Evolutionary conservation across 1,140 invertebrate species (phyloP).

Genomic region (Bicyclus anynana): DNA sequence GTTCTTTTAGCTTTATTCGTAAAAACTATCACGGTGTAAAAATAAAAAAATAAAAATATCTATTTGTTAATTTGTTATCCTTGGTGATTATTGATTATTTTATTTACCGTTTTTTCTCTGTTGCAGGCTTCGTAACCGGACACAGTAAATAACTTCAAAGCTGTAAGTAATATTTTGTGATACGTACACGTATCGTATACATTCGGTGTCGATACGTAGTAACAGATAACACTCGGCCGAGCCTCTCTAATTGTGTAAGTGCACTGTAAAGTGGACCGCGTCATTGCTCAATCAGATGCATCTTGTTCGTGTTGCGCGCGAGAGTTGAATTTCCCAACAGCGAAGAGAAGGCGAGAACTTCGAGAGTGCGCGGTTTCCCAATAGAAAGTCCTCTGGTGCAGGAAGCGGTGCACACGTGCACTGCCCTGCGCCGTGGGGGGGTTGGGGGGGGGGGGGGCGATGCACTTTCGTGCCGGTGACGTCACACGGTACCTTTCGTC

Average conservation of each 20-base stretch:
- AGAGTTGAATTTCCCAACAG: slow-evolving; percentile 67
- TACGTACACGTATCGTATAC: background rate
- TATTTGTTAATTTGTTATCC: no score
- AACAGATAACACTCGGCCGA: slow-evolving; percentile 13
- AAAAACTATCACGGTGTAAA: no score
- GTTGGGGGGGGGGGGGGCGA: slow-evolving; percentile 59
- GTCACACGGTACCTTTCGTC: slow-evolving; percentile 71
- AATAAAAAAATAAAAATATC: no score
- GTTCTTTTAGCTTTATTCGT: no score
- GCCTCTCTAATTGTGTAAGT: slow-evolving; percentile 54
- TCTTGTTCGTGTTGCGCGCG: slow-evolving; percentile 55
- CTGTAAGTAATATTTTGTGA: slow-evolving; percentile 46
- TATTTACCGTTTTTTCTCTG: slow-evolving; percentile 22
- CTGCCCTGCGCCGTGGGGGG: slow-evolving; percentile 39
- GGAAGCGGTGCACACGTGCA: slow-evolving; percentile 67
- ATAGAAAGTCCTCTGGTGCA: slow-evolving; percentile 72
- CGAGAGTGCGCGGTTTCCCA: slow-evolving; percentile 55
- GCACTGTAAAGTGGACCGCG: slow-evolving; percentile 46
- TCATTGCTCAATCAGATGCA: slow-evolving; percentile 68
- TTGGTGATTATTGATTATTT: background rate
- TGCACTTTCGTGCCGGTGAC: slow-evolving; percentile 71
- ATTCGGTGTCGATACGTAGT: slow-evolving; percentile 13
- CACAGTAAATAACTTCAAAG: slow-evolving; percentile 40
- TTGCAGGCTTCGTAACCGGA: slow-evolving; percentile 35
- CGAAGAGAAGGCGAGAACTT: slow-evolving; percentile 42